phyloP scores from a whole-genome alignment of 2,797 vertebrate species.

The Eptatretus atami region DNA sequence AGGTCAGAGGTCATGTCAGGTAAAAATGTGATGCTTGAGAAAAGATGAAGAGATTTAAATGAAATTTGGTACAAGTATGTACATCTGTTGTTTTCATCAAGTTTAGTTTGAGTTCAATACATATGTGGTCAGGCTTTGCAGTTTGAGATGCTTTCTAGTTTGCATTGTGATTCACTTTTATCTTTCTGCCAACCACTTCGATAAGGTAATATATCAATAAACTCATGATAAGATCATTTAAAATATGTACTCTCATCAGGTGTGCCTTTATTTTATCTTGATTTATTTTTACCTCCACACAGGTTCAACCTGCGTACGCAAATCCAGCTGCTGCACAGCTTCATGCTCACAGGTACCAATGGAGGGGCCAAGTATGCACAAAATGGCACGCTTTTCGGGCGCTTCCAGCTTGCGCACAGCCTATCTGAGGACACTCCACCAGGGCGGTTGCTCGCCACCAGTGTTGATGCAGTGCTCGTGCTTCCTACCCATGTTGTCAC shows the following conservation, averaged over 20 bases:
- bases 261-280: background rate
- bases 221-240: background rate
- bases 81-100: no score
- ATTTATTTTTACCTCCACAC: conserved; percentile 12
- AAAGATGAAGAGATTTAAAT: no score
- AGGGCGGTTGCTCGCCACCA: conserved; percentile 89
- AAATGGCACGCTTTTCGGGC: conserved; percentile 81
- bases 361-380: conserved; percentile 94
- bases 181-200: no score
- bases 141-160: no score
- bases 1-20: no score
- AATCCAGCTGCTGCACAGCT: conserved; percentile 81
- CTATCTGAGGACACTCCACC: conserved; percentile 94
- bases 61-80: no score
- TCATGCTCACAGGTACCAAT: conserved; percentile 91
- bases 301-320: conserved; percentile 99
- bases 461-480: conserved; percentile 84
- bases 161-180: no score
- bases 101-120: no score
- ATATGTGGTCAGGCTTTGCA: no score
- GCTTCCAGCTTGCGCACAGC: conserved; percentile 87
- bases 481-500: conserved; percentile 49
- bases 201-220: no score
- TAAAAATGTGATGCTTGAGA: no score
- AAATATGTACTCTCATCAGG: background rate